phyloP scores from a whole-genome alignment of 2,888 invertebrate species.

The Morinoia aosen region DNA sequence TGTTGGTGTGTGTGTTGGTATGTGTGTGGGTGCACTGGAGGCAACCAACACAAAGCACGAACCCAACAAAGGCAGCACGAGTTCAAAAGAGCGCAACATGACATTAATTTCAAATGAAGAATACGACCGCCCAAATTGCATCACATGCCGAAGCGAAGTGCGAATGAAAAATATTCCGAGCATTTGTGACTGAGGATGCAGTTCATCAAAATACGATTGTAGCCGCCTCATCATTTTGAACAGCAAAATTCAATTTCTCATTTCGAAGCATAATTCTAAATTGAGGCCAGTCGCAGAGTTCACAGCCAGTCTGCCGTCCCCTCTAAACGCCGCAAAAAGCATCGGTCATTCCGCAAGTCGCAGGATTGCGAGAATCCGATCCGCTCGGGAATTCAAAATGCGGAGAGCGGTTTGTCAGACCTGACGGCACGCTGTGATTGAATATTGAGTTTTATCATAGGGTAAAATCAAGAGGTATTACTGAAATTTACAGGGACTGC shows the following conservation, averaged over 20 bases:
- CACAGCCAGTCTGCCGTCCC: not conserved
- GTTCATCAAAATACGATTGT: not conserved
- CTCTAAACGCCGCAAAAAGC: not conserved
- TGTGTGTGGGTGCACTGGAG: too few species aligned
- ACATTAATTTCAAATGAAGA: not conserved
- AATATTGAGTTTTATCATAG: not conserved
- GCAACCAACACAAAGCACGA: not conserved
- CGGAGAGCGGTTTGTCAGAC: conserved; percentile 3
- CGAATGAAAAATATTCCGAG: not conserved
- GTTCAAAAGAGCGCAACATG: not conserved
- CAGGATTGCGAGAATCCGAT: not conserved
- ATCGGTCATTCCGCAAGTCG: not conserved
- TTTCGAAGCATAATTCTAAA: not conserved
- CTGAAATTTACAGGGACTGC: not conserved
- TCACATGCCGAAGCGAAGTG: not conserved
- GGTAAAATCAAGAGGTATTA: not conserved
- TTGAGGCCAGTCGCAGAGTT: not conserved
- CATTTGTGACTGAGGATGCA: not conserved
- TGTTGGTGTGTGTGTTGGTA: too few species aligned
- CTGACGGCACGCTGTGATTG: not conserved
- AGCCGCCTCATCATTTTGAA: not conserved
- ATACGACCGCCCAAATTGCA: too few species aligned
- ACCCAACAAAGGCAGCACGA: not conserved
- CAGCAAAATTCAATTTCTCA: not conserved
- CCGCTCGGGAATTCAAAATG: not conserved